Conservation (phyloP, 2,888 invertebrate genomes). For the Holacanthella duospinosa region DNA sequence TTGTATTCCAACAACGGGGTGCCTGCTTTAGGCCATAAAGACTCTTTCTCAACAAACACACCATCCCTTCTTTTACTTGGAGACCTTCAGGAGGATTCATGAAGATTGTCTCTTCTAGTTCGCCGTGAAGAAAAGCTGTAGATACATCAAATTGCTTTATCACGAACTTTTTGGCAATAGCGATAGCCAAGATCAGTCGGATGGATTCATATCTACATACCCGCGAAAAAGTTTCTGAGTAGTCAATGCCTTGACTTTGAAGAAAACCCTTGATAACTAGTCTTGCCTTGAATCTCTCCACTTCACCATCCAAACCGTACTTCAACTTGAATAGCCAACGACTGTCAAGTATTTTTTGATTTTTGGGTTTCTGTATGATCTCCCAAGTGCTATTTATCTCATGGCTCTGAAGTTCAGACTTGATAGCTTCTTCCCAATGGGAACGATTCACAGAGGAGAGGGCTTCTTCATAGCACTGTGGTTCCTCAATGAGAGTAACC, state of each 20-base stretch:
- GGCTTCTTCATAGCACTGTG: too few relatives aligned
- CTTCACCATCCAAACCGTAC: background rate
- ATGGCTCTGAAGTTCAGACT: too few relatives aligned
- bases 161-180: background rate
- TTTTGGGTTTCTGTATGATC: too few relatives aligned
- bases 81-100: background rate
- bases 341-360: too few relatives aligned
- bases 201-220: slow-evolving; percentile 18
- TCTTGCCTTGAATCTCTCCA: slow-evolving; percentile 37
- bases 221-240: slow-evolving; percentile 18
- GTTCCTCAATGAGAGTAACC: too few relatives aligned
- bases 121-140: slow-evolving; percentile 1
- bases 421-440: too few relatives aligned
- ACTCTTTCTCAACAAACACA: background rate
- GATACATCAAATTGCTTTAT: slow-evolving; percentile 18
- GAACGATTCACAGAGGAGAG: too few relatives aligned
- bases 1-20: slow-evolving; percentile 38
- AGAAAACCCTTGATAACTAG: slow-evolving; percentile 37
- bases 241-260: slow-evolving; percentile 17
- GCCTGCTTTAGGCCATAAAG: slow-evolving; percentile 5
- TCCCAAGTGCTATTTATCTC: too few relatives aligned
- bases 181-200: slow-evolving; percentile 10
- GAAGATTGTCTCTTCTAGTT: slow-evolving; percentile 13
- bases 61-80: background rate
- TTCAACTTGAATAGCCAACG: background rate